A percentile compares a stretch with the other conserved stretches of the same genome.
Conservation (phyloP, 2,113 vertebrate genomes). For the Esox niger region DNA sequence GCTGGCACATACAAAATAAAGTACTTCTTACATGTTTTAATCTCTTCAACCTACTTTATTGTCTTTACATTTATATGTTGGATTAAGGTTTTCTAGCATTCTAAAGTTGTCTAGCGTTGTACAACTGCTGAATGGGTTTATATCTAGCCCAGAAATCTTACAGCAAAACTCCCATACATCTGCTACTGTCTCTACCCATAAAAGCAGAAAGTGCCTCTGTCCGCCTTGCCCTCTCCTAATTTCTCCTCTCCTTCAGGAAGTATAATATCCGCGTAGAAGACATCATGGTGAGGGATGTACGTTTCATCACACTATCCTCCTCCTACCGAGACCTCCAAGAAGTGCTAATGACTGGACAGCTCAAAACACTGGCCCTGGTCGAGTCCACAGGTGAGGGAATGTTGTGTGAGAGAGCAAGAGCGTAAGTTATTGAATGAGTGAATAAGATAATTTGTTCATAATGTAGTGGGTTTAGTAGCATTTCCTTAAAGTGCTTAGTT, state of each 20-base stretch:
- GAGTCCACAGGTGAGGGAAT: conserved; percentile 65
- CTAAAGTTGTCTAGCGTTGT: too few species aligned
- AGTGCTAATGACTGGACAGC: conserved; percentile 82
- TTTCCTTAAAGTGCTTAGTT: neutral
- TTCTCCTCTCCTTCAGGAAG: conserved; percentile 71
- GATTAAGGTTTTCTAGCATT: too few species aligned
- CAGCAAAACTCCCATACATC: too few species aligned
- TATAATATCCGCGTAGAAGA: conserved; percentile 96
- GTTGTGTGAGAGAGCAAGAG: neutral
- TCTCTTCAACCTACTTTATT: neutral
- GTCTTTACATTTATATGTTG: neutral
- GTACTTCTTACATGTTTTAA: too few species aligned
- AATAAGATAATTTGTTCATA: neutral
- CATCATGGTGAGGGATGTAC: conserved; percentile 95
- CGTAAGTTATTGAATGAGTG: neutral
- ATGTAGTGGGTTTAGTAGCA: neutral
- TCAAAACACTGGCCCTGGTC: conserved; percentile 86
- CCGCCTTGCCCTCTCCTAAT: neutral
- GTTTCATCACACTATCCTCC: conserved; percentile 86
- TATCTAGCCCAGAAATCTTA: too few species aligned
- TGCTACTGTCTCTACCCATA: neutral
- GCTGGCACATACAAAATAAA: too few species aligned
- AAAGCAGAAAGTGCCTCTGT: too few species aligned
- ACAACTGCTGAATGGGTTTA: too few species aligned
- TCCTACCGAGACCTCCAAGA: conserved; percentile 88